Base-by-base conservation (phyloP, 53 echinoderm and acorn worm genomes). In the Paracentrotus lividus region DNA sequence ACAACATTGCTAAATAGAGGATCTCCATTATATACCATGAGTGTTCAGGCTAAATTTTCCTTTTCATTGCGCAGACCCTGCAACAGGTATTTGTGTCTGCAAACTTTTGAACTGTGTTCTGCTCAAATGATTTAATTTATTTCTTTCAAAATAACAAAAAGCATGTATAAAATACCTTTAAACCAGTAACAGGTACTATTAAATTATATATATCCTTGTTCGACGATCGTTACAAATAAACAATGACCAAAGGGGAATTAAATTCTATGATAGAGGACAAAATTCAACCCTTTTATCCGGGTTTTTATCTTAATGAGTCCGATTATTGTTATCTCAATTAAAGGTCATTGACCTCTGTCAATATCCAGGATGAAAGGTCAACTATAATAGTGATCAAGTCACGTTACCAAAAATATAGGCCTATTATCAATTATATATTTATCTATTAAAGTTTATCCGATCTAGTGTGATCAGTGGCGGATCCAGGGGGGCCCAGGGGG, bases 231-330 rank as follows among this genome's bases (percentile, higher is more conserved):
- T 4, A 16, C 72, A 72, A 72, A 72, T 20, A 36, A 36, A 5
- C 40, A 32, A 58, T 49, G 55, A 58, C 14, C 31, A 85, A 21
- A 49, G 27, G 26, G 31, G 85, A 23, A n/a, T 55, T 15, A 57
- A 32, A 55, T n/a, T n/a, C n/a, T n/a, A 21, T 38, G 38, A 21
- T 24, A 57, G 44, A 42, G 60, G 60, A 88, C 42, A 42, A 88
- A 61, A 65, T 61, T 60, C 13, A 42, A 24, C 56, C 88, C 34
- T 26, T 36, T 61, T 60, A 61, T 42, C 59, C 88, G 24, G 59
- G 3, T 88, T 33, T 40, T 55, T 56, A 88, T 88, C 88, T 55
- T 88, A 60, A 44, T 72, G 40, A 36, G 72, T 72, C 9, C 12
- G 38, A 72, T 72, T 67, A 13, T 12, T 10, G 14, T 34, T 72